Evolutionary conservation across 1,140 invertebrate genomes (phyloP).

Genomic region (Orchestia grillus): DNA sequence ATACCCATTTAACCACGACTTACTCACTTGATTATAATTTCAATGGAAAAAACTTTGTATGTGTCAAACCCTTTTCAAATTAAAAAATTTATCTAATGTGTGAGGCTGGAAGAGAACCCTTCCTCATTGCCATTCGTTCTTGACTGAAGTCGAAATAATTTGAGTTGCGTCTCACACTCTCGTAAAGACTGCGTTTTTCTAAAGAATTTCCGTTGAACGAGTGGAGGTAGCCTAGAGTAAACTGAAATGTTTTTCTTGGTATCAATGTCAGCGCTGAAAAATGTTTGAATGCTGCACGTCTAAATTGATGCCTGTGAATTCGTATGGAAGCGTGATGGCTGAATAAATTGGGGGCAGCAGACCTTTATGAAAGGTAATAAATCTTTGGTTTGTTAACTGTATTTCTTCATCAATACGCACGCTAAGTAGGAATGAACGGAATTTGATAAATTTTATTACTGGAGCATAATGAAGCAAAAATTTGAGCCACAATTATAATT

Average conservation of each 20-base stretch:
- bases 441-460: no score
- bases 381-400: neutral
- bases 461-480: no score
- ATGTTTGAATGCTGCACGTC: neutral
- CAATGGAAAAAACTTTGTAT: neutral
- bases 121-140: neutral
- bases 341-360: neutral
- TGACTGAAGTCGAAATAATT: neutral
- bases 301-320: neutral
- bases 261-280: neutral
- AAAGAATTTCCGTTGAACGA: neutral
- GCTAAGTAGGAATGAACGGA: no score
- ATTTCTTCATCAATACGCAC: no score
- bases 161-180: neutral
- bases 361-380: neutral
- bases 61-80: neutral
- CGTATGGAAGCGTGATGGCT: neutral
- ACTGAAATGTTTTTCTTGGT: neutral
- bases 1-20: no score
- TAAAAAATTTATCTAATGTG: neutral
- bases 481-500: no score
- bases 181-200: neutral
- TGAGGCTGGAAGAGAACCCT: neutral
- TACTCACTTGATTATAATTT: neutral
- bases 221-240: neutral